Evolutionary conservation across 2,888 invertebrate species (phyloP), one percentile per base, ranked within the genome.

Genomic region (Dendrolimus pini): DNA sequence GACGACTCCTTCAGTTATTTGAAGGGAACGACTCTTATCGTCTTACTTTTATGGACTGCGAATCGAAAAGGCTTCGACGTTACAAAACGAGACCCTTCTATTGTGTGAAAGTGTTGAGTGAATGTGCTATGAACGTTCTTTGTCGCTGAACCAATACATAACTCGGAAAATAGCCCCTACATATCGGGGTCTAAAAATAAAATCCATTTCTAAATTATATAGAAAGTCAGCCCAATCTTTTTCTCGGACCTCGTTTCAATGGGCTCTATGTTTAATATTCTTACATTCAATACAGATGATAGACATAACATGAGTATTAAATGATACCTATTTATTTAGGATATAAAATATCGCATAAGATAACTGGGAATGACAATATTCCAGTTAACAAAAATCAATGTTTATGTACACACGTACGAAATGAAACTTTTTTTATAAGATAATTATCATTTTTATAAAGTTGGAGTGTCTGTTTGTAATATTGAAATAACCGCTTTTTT

Each of bases 41-140:
- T 79, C 81, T 85, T 82, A 84, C 82, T 85, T 85, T 86, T 85
- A 85, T 85, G 77, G 80, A 82, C 79, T 84, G 82, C 77, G 83
- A 86, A 86, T 86, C 83, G 80, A 82, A 83, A 79, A 83, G 80
- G 79, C 80, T 82, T 80, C 79, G 73, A 73, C 74, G 76, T 80
- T 80, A 82, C 83, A 82, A 80, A 85, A 85, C 80, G 82, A 77
- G 83, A 83, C 83, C 85, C 81, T 85, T 86, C 83, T 72, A 82
- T 85, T 86, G 83, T 83, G 78, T 75, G 75, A 30, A 30, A 79
- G 78, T 81, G 78, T 80, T 82, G 77, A 78, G 78, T 69, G 78
- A 82, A 81, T 81, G 80, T 77, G 77, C 80, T 73, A 76, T 77
- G 80, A 76, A 79, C 75, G 71, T 70, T 78, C 75, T 80, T 83